These are phyloP conservation scores for Melanocharis versteri DNA, from an alignment of 2,113 vertebrate species.

Conservation along the genomic window DNA sequence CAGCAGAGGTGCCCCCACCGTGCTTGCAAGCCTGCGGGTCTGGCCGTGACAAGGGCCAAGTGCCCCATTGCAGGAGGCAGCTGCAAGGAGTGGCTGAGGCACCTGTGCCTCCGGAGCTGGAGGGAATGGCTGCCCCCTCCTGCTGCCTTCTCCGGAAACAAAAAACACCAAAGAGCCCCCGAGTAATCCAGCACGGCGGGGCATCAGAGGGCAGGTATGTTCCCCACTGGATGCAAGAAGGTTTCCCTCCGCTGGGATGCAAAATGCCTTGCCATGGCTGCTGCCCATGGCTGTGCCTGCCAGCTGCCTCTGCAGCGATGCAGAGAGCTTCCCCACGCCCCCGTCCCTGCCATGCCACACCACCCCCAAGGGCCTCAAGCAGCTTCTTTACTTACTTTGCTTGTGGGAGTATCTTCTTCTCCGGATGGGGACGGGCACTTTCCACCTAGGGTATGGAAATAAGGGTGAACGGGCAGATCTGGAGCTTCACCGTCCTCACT, in stretches of 20 bases:
- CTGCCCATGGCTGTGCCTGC: fast-evolving
- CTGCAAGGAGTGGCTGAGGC: neutral
- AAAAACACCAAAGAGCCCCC: neutral
- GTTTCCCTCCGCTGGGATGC: fast-evolving
- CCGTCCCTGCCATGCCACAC: fast-evolving
- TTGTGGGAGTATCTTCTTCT: conserved; percentile 5
- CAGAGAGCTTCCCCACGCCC: fast-evolving
- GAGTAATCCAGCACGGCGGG: neutral
- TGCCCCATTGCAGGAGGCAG: neutral
- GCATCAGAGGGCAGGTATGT: neutral
- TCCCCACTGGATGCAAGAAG: neutral
- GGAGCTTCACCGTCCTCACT: neutral
- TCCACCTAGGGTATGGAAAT: neutral
- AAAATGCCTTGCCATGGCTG: neutral
- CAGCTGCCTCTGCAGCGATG: fast-evolving
- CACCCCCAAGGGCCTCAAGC: fast-evolving
- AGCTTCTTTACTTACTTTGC: conserved; percentile 9
- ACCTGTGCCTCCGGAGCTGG: fast-evolving
- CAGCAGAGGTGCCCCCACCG: neutral
- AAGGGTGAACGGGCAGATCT: neutral
- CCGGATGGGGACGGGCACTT: fast-evolving
- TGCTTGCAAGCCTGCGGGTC: fast-evolving
- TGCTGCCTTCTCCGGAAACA: neutral
- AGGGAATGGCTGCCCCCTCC: fast-evolving
- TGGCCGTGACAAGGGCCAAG: neutral